Conservation (phyloP, 92 coral and sea anemone species). For the Metridium senile region DNA sequence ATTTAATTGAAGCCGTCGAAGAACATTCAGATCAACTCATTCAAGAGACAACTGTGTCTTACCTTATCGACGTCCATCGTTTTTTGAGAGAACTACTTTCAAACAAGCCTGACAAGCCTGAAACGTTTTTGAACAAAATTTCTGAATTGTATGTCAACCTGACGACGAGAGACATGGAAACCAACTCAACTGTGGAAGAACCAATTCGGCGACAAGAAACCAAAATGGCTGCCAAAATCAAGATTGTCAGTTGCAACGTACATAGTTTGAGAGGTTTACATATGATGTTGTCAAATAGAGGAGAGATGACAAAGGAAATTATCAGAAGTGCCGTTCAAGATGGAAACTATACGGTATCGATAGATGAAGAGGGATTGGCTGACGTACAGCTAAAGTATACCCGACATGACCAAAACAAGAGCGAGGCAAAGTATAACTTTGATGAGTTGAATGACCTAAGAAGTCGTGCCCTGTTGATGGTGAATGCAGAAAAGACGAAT, state of each 20-base stretch:
- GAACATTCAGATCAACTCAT: slow-evolving; percentile 92
- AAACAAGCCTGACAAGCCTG: slow-evolving; percentile 30
- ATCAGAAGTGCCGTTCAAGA: slow-evolving; percentile 62
- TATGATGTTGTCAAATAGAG: slow-evolving; percentile 87
- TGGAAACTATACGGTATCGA: slow-evolving; percentile 63
- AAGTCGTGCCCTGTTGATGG: slow-evolving; percentile 93
- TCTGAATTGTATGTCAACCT: slow-evolving; percentile 34
- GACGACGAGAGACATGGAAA: not conserved
- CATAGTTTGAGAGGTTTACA: slow-evolving; percentile 75
- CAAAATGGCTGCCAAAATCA: slow-evolving; percentile 84
- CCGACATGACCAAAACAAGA: slow-evolving; percentile 44
- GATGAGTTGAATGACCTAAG: slow-evolving; percentile 79
- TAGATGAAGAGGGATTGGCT: slow-evolving; percentile 30
- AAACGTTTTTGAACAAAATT: slow-evolving; percentile 35
- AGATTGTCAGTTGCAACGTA: slow-evolving; percentile 64
- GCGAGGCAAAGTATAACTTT: slow-evolving; percentile 54
- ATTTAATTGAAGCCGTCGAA: slow-evolving; percentile 92
- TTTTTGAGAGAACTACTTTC: slow-evolving; percentile 65
- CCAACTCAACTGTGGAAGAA: not conserved
- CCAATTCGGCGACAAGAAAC: not conserved
- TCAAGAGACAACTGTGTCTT: slow-evolving; percentile 84
- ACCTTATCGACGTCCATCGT: slow-evolving; percentile 90
- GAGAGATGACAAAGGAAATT: slow-evolving; percentile 82
- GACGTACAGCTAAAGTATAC: slow-evolving; percentile 62
- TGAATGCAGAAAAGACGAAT: slow-evolving; percentile 68